A percentile compares a stretch with the other conserved stretches of the same genome.
Conservation (phyloP, 2,113 vertebrate genomes). For the Lepidothrix coronata region DNA sequence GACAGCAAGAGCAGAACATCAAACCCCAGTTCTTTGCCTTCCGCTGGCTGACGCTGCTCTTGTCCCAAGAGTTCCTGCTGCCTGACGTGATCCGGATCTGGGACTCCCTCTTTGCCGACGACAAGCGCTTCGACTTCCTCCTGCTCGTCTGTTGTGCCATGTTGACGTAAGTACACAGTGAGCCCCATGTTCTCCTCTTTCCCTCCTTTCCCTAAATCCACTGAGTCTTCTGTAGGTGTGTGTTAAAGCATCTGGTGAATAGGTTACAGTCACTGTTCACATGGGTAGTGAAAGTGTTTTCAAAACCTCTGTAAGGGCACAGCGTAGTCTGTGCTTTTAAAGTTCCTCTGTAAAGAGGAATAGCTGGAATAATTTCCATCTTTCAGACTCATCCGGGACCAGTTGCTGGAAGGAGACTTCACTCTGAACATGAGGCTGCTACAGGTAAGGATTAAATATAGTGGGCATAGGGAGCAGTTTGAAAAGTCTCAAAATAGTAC, state of each 20-base stretch:
- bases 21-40: conserved; percentile 98
- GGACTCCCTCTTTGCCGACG: conserved; percentile 94
- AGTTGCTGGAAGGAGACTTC: conserved; percentile 92
- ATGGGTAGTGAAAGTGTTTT: background rate
- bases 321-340: background rate
- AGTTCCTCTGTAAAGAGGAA: background rate
- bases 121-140: conserved; percentile 92
- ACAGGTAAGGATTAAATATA: conserved; percentile 78
- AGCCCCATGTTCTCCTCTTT: background rate
- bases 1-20: conserved; percentile 97
- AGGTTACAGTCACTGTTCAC: background rate
- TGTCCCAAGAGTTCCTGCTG: conserved; percentile 96
- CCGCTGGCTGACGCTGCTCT: conserved; percentile 94
- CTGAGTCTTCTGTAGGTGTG: background rate
- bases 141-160: conserved; percentile 96
- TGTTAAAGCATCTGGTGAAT: background rate
- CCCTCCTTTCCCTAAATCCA: background rate
- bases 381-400: conserved; percentile 89
- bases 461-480: background rate
- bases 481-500: background rate
- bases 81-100: conserved; percentile 98
- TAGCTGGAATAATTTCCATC: background rate
- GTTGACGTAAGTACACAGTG: conserved; percentile 83
- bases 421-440: conserved; percentile 95
- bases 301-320: background rate